Conservation (phyloP, 1,140 invertebrate genomes). For the Lordiphosa mommai region DNA sequence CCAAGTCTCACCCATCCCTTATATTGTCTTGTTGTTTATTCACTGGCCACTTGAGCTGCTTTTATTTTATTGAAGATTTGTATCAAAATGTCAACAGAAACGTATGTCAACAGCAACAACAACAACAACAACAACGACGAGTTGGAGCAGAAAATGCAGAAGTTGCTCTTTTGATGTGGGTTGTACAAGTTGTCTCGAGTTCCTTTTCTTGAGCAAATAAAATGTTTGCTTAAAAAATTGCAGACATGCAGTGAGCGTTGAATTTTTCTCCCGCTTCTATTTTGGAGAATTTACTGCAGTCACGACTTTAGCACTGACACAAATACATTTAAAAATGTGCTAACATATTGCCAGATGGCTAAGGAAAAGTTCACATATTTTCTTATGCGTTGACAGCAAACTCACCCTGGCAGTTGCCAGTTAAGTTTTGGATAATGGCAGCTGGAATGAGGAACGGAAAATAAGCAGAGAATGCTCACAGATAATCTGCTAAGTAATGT, state of each 20-base stretch:
- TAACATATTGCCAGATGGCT: slow-evolving; percentile 39
- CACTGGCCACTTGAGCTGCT: slow-evolving; percentile 56
- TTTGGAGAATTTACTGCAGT: slow-evolving; percentile 71
- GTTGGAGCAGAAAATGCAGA: slow-evolving; percentile 22
- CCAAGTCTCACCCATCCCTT: slow-evolving; percentile 6
- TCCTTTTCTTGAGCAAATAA: slow-evolving; percentile 47
- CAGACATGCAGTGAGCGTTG: slow-evolving; percentile 55
- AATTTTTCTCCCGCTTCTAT: slow-evolving; percentile 16
- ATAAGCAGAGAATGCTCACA: background rate
- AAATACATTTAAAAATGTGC: slow-evolving; percentile 66
- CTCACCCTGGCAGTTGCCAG: slow-evolving; percentile 25
- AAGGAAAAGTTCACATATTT: slow-evolving; percentile 38
- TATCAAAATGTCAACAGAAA: slow-evolving; percentile 69
- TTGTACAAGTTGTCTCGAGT: slow-evolving; percentile 52
- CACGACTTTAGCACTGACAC: slow-evolving; percentile 54
- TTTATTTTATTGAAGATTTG: slow-evolving; percentile 75
- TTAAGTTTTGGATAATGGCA: slow-evolving; percentile 39
- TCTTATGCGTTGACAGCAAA: slow-evolving; percentile 25
- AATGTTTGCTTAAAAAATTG: slow-evolving; percentile 73
- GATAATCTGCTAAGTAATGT: slow-evolving; percentile 34
- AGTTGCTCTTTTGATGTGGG: slow-evolving; percentile 62
- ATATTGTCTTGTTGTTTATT: slow-evolving; percentile 31
- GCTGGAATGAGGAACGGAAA: background rate
- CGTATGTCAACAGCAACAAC: slow-evolving; percentile 50
- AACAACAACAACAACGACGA: too few relatives aligned